Evolutionary conservation across 1,140 invertebrate genomes (phyloP), one percentile per base, ranked within the genome.

Genomic region (Lepidostoma basale): DNA sequence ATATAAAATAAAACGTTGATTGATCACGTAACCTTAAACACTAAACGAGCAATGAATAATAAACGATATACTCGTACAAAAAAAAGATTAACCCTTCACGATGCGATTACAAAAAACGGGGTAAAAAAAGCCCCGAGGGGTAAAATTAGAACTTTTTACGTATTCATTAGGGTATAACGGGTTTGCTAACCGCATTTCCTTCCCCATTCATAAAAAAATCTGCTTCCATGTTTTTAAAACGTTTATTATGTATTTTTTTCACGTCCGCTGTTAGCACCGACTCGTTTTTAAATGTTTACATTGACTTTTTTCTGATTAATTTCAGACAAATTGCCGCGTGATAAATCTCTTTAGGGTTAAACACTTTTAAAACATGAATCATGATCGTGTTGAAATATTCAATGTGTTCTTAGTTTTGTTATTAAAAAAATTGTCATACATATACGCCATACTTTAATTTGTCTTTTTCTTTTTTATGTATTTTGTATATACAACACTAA

Each of bases 91-190:
- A 56, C 52, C 52, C 30, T 22, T 30, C 28, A n/a, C 52, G 16
- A 36, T 14, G 14, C 28, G 5, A 12, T 12, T 45, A 18, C 23
- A 59, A 59, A 59, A 59, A 59, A 14, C 30, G 16, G 36, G 6
- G 36, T 4, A 39, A 59, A 59, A 59, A 59, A 59, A 30, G 14
- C 56, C 33, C 56, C 33, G 56, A 16, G 56, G 56, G 6, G 12
- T 23, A 42, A 36, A 25, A 20, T 59, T 33, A 59, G 30, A 26
- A 40, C 30, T 59, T 59, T 42, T 59, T 59, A 39, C 14, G n/a
- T n/a, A 40, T 59, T 59, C 56, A 59, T 59, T 59, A 14, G 56
- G 44, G 8, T 9, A 16, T 16, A 16, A 45, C 14, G 10, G 44
- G 20, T 20, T 33, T 25, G 18, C 18, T 36, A 54, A 54, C 49